Evolutionary conservation across 2,888 invertebrate species (phyloP), one percentile per base, ranked within the genome.

Genomic region (Coremacera marginata): DNA sequence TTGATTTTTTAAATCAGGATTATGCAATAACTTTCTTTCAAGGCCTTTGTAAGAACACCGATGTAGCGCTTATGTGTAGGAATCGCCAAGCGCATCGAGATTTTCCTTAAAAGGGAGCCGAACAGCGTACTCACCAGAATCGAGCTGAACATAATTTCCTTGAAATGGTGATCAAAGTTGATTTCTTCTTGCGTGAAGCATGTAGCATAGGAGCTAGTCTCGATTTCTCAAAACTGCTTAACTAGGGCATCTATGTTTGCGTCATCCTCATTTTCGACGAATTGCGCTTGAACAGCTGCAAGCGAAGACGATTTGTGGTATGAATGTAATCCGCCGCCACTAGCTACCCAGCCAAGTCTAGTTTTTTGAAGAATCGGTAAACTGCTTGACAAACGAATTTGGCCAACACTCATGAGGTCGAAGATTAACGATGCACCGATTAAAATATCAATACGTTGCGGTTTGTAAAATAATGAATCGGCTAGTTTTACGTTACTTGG

Each of bases 361-460:
- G 80, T 78, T 51, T 80, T 79, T 74, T 79, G 77, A 5, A 76
- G 55, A 11, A n/a, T n/a, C n/a, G n/a, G n/a, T n/a, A n/a, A n/a
- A n/a, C n/a, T n/a, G n/a, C n/a, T n/a, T n/a, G n/a, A n/a, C n/a
- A n/a, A n/a, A n/a, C n/a, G n/a, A n/a, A n/a, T n/a, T n/a, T n/a
- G n/a, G n/a, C n/a, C n/a, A 73, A 81, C 80, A 49, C 72, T 77
- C 25, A 83, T 62, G 11, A 82, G 52, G 8, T 82, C 81, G 44
- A 78, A 82, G 67, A 82, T 81, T 44, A 81, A 22, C n/a, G 60
- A 65, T 22, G 79, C 80, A 8, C 82, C 80, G 44, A 82, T 78
- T 11, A 81, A 76, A 14, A 80, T 8, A 25, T 81, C 80, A 51
- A 81, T 78, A 7, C 74, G 31, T 31, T 31, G 31, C 31, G 31